These are phyloP conservation scores for Clunio marinus DNA, from an alignment of 2,888 invertebrate genomes.

Conservation along the genomic window DNA sequence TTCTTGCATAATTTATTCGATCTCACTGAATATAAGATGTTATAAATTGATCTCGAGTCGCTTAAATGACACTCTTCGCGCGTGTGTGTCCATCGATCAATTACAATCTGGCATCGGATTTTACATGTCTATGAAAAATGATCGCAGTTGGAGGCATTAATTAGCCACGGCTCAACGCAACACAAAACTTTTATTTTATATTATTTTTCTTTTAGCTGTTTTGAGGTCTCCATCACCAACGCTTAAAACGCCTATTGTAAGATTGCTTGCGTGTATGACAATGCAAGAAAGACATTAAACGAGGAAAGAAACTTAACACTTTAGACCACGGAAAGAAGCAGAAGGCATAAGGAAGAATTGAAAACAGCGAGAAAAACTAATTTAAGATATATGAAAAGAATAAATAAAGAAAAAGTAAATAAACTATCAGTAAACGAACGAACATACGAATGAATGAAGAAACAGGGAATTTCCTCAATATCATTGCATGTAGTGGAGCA, in stretches of 20 bases:
- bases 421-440: no score
- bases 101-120: background rate
- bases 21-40: no score
- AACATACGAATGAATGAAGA: no score
- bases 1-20: background rate
- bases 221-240: constrained; percentile 8
- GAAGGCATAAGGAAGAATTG: constrained; percentile 1
- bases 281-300: constrained; percentile 17
- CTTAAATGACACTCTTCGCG: background rate
- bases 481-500: background rate
- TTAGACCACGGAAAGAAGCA: background rate
- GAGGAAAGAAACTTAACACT: constrained; percentile 17
- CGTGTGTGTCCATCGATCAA: constrained; percentile 26
- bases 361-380: constrained; percentile 6
- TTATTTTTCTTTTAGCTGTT: background rate
- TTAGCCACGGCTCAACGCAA: background rate
- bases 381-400: no score
- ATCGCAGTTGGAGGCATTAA: constrained; percentile 7
- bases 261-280: constrained; percentile 13
- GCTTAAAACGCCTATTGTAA: constrained; percentile 21
- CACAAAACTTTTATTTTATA: no score
- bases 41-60: background rate
- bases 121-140: constrained; percentile 28
- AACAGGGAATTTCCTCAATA: constrained; percentile 2
- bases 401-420: no score